These are phyloP conservation scores for Perodicticus potto DNA, from an alignment of 2,797 vertebrate genomes.

Conservation along the genomic window DNA sequence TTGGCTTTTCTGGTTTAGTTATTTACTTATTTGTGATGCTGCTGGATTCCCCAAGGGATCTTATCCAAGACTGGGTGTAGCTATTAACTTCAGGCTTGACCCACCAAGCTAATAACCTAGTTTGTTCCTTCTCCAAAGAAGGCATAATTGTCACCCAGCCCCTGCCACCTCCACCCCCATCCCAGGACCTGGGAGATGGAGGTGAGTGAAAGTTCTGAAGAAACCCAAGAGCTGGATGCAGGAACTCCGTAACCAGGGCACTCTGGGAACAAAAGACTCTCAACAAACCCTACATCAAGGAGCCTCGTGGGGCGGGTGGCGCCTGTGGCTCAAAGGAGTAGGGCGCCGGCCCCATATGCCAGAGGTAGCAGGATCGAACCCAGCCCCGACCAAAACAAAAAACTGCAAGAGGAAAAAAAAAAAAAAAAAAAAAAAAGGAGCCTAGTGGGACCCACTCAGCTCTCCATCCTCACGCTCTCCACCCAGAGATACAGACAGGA, in stretches of 20 bases:
- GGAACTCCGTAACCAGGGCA: neutral
- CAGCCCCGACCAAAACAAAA: too few species aligned
- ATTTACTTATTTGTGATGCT: neutral
- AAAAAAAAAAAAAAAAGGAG: too few species aligned
- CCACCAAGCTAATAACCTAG: rapidly evolving
- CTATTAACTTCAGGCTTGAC: neutral
- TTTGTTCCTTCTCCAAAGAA: neutral
- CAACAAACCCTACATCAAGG: neutral
- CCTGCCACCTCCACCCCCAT: neutral
- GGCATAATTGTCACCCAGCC: neutral
- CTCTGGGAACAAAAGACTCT: neutral
- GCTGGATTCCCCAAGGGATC: neutral
- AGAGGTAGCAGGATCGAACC: too few species aligned
- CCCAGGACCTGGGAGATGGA: neutral
- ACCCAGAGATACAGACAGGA: neutral
- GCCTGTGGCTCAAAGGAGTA: too few species aligned
- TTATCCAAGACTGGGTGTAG: neutral
- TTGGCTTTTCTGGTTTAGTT: neutral
- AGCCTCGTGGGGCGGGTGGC: too few species aligned
- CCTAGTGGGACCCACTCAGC: neutral
- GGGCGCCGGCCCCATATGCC: too few species aligned
- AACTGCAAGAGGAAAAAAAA: too few species aligned
- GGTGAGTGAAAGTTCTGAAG: neutral
- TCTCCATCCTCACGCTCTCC: neutral
- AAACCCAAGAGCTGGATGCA: neutral